Base-by-base conservation (phyloP, 2,797 vertebrate genomes). In the Gobionotothen gibberifrons region DNA sequence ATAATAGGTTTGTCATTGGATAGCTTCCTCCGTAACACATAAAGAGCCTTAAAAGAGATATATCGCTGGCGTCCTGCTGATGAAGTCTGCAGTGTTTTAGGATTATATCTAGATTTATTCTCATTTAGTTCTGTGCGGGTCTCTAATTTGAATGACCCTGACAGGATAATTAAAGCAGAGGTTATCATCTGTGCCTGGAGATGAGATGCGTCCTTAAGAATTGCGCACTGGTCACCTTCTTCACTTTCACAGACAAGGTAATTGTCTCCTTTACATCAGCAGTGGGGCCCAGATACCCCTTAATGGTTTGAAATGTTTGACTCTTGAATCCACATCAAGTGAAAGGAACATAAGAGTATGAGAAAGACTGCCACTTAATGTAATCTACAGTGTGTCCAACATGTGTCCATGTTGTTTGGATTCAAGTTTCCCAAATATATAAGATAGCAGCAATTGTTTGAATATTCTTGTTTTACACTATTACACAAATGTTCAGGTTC, bases 1-100 rank as follows among this genome's bases (percentile, higher is more conserved):
- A 94, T 95, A 94, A 94, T 94, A 93, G 89, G 85, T 92, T 92
- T 91, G 90, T 93, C 94, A 94, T 92, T 95, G 91, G 86, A 84
- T 76, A 88, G 81, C 86, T 86, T 84, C 72, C 83, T 79, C 76
- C 86, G 85, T 72, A 77, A 76, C 84, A 89, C 89, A 91, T 93
- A 92, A 93, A 91, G 82, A 87, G 85, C 77, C 78, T 91, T 93
- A 94, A 93, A 89, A 90, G 89, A 93, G 93, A 95, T 90, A 90
- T 92, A 93, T 94, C 43, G 78, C 89, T 76, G 72, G 76, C 76
- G 66, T 76, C 75, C 69, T 66, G 68, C 84, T 90, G 90, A 93
- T 93, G 90, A 93, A 90, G 91, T 88, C 88, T 89, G 76, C 83
- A 72, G 83, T 89, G 86, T 92, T 93, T 85, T 66, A 80, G 89